Base-by-base conservation (phyloP, 2,113 vertebrate species). In the Grantiella picta region DNA sequence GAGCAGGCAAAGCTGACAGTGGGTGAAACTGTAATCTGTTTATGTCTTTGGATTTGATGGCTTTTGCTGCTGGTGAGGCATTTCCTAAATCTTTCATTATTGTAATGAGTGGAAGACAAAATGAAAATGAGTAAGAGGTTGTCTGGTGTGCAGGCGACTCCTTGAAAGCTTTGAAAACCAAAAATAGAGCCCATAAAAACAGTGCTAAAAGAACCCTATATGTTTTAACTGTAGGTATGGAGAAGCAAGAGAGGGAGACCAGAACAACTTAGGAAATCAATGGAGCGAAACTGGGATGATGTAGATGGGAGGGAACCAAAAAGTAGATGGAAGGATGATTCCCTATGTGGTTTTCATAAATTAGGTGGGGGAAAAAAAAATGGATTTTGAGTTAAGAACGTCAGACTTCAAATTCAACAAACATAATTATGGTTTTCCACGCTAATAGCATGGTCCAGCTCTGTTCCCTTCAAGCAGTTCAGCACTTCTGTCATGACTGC, bases 11-110 rank as follows among this genome's bases (percentile, higher is more conserved):
- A 70, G 85, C 66, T 96, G 61, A 94, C 83, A 94, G 66, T 69
- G 73, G 71, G 85, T 96, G 96, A 94, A 94, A 95, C 36, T 90
- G 82, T 91, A 81, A 97, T 96, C 89, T 97, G 90, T 94, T 97
- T 97, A 95, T 77, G 88, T 79, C 72, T 96, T 76, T 42, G 70
- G 81, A 59, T 71, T 86, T 92, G 91, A 86, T 91, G 95, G 91
- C 45, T 95, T 90, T 52, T 57, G 24, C 71, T 75, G 92, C 78
- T 95, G 79, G 71, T 96, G 77, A 96, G 63, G 86, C 45, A 82
- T 50, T 88, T 93, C 94, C 89, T 78, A 54, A 60, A 89, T 88
- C 90, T 60, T 85, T 92, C 82, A 82, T 90, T 93, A 95, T n/a
- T 64, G 56, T 60, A 94, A 76, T 56, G 80, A 96, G 64, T 95